These are phyloP conservation scores for Apogon talboti DNA, from an alignment of 2,797 vertebrate genomes.

Conservation along the genomic window DNA sequence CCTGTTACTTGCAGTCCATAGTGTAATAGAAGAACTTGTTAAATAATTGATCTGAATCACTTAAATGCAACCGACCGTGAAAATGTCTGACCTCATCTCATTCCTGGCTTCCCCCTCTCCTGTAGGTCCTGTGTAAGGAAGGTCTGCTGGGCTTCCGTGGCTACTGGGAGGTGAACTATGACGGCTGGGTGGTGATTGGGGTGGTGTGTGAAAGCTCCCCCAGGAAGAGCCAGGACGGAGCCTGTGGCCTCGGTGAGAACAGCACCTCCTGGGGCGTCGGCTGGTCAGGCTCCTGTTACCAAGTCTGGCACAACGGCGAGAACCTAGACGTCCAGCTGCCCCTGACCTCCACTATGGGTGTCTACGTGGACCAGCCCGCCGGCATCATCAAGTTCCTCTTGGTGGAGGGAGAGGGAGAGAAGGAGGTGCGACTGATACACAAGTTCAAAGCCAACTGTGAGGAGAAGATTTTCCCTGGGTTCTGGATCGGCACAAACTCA, in stretches of 20 bases:
- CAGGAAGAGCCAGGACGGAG: slow-evolving; percentile 74
- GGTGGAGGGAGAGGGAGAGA: slow-evolving; percentile 72
- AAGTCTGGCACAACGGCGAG: slow-evolving; percentile 83
- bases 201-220: slow-evolving; percentile 63
- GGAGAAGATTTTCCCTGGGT: slow-evolving; percentile 81
- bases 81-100: too few species aligned
- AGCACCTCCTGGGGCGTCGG: slow-evolving; percentile 82
- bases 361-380: slow-evolving; percentile 85
- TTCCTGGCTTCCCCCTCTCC: not conserved
- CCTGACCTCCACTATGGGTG: slow-evolving; percentile 61
- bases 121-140: slow-evolving; percentile 83
- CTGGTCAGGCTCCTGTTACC: slow-evolving; percentile 83
- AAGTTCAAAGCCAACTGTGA: slow-evolving; percentile 71
- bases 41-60: too few species aligned
- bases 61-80: too few species aligned
- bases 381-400: slow-evolving; percentile 81
- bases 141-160: slow-evolving; percentile 69
- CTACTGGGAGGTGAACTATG: slow-evolving; percentile 85
- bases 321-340: slow-evolving; percentile 72
- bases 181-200: slow-evolving; percentile 83
- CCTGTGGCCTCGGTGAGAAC: slow-evolving; percentile 84
- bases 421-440: slow-evolving; percentile 79
- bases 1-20: too few species aligned
- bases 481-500: slow-evolving; percentile 84
- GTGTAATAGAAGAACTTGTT: too few species aligned